phyloP scores from a whole-genome alignment of 2,797 vertebrate species.

The Otolemur crassicaudatus region DNA sequence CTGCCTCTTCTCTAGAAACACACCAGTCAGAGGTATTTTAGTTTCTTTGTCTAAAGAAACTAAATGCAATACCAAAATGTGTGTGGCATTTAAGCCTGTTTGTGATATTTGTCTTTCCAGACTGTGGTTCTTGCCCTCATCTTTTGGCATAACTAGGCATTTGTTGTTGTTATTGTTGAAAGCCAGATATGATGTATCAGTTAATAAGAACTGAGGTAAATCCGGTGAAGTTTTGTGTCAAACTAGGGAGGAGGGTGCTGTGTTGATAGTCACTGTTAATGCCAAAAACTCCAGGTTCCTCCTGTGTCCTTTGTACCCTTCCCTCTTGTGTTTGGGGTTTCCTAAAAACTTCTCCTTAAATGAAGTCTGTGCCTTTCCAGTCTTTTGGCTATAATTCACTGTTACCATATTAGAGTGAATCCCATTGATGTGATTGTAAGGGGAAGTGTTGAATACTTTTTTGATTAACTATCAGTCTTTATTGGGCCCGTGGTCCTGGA shows the following conservation, averaged over 20 bases:
- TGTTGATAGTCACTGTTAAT: background rate
- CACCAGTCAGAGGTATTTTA: background rate
- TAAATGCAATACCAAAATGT: background rate
- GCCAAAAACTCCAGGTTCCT: background rate
- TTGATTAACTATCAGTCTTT: background rate
- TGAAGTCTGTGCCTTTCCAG: fast-evolving
- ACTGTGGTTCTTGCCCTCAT: too few relatives aligned
- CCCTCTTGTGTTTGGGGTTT: background rate
- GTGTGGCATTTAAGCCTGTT: background rate
- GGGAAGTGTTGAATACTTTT: background rate
- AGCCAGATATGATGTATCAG: background rate
- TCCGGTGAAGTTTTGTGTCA: background rate
- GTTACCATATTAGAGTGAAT: too few relatives aligned
- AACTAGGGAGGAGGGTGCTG: background rate
- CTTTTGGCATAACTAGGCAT: background rate
- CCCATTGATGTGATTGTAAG: background rate
- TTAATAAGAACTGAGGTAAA: background rate
- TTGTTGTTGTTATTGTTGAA: background rate
- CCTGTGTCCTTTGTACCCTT: background rate
- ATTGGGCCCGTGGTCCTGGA: fast-evolving
- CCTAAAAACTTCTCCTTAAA: background rate
- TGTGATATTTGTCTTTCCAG: background rate
- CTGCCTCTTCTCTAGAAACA: background rate
- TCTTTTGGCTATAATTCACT: background rate
- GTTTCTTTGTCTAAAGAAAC: background rate